Conservation (phyloP, 1,140 invertebrate species). For the Lordiphosa mommai region DNA sequence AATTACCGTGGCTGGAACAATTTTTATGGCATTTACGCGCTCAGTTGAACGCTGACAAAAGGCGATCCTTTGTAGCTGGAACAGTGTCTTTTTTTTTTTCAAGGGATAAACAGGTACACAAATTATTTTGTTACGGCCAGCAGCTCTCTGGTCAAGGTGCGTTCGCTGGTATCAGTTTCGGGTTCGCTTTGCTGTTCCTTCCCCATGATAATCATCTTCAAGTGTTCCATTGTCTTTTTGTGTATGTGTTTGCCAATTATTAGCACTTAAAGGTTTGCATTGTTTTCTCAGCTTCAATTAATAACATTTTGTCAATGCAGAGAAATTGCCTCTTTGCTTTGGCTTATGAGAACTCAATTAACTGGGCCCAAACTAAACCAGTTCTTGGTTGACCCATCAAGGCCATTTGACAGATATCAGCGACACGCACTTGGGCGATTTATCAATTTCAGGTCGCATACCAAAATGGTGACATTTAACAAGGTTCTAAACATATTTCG, state of each 20-base stretch:
- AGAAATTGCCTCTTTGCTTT: constrained; percentile 57
- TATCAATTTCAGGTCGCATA: constrained; percentile 74
- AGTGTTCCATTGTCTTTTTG: constrained; percentile 57
- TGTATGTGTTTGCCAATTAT: constrained; percentile 55
- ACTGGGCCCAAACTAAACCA: constrained; percentile 23
- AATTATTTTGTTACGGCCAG: constrained; percentile 70
- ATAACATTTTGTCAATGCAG: constrained; percentile 70
- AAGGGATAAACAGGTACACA: constrained; percentile 49
- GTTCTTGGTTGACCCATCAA: constrained; percentile 40
- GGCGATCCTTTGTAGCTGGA: constrained; percentile 17
- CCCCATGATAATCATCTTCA: constrained; percentile 46
- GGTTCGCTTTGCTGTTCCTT: constrained; percentile 2
- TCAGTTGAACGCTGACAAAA: constrained; percentile 66
- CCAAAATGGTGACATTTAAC: constrained; percentile 69
- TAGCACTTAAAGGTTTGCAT: constrained; percentile 65
- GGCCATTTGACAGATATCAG: constrained; percentile 44
- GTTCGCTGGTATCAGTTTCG: constrained; percentile 15
- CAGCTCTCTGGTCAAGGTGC: constrained; percentile 35
- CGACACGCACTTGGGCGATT: constrained; percentile 62
- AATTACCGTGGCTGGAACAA: constrained; percentile 75
- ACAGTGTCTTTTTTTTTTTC: constrained; percentile 35
- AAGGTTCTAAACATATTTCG: constrained; percentile 68
- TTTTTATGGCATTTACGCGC: constrained; percentile 76
- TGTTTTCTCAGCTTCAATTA: constrained; percentile 40
- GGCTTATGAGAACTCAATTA: constrained; percentile 23